A percentile compares a stretch with the other conserved stretches of the same genome.
Conservation (phyloP, 2,113 vertebrate species). For the Neolamprologus caudopunctatus region DNA sequence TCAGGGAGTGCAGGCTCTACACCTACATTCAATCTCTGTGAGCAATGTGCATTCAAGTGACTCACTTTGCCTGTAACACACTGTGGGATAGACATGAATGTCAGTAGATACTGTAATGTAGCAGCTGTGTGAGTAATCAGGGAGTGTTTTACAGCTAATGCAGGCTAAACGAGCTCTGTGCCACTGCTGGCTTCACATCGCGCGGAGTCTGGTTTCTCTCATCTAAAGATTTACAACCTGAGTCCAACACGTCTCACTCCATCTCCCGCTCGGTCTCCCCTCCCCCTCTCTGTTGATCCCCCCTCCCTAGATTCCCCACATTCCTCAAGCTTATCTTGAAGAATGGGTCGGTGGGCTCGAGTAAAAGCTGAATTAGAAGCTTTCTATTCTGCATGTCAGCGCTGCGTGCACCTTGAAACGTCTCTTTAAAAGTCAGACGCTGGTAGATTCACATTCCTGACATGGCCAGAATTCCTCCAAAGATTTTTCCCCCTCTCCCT, state of each 20-base stretch:
- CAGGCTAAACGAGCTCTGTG: not conserved
- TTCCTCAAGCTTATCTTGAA: conserved; percentile 80
- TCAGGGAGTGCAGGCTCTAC: conserved; percentile 20
- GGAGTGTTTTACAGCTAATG: not conserved
- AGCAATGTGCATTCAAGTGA: not conserved
- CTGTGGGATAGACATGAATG: not conserved
- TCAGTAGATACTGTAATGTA: not conserved
- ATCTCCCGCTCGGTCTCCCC: conserved; percentile 8
- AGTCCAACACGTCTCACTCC: conserved; percentile 45
- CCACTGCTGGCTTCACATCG: not conserved
- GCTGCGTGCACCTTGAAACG: conserved; percentile 67
- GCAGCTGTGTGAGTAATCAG: not conserved
- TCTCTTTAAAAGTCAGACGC: conserved; percentile 63
- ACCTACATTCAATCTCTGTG: not conserved
- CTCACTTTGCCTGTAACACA: not conserved
- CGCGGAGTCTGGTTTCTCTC: conserved; percentile 34
- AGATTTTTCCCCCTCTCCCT: not conserved
- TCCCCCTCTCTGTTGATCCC: conserved; percentile 27
- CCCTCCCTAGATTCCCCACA: conserved; percentile 69
- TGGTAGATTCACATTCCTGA: conserved; percentile 69
- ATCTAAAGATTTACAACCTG: conserved; percentile 57
- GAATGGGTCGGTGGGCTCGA: conserved; percentile 68
- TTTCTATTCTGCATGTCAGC: conserved; percentile 51
- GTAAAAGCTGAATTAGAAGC: conserved; percentile 67
- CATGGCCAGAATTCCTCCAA: conserved; percentile 63